These are phyloP conservation scores for Dolichoris vasculosae DNA, from an alignment of 1,140 invertebrate genomes.

Conservation along the genomic window DNA sequence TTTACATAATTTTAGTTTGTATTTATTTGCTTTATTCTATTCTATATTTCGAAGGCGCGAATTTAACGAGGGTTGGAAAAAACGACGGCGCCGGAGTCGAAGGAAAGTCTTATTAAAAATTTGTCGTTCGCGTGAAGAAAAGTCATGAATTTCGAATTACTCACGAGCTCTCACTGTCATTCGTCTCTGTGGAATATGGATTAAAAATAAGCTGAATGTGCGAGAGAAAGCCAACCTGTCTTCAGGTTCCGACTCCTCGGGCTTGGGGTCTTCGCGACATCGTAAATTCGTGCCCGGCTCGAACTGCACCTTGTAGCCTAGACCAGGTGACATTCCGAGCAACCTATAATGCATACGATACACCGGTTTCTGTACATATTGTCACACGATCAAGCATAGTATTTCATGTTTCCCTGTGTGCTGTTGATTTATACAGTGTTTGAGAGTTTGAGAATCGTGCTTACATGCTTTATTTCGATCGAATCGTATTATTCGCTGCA, in stretches of 20 bases:
- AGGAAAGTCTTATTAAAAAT: too few relatives aligned
- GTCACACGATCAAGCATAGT: background rate
- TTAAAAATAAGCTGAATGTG: slow-evolving; percentile 11
- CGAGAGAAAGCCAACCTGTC: slow-evolving; percentile 66
- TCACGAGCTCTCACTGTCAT: slow-evolving; percentile 1
- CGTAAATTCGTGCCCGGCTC: slow-evolving; percentile 72
- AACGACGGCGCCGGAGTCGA: too few relatives aligned
- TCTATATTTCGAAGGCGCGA: background rate
- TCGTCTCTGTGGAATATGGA: slow-evolving; percentile 1
- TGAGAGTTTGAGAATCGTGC: background rate
- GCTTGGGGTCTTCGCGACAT: slow-evolving; percentile 70
- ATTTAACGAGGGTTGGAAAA: slow-evolving; percentile 16
- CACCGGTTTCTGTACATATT: slow-evolving; percentile 7
- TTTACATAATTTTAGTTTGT: slow-evolving; percentile 38
- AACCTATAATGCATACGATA: slow-evolving; percentile 61
- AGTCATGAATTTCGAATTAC: slow-evolving; percentile 1
- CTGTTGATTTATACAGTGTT: background rate
- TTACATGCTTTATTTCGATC: background rate
- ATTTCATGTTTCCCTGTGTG: background rate
- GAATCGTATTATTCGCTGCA: background rate
- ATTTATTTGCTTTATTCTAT: too few relatives aligned
- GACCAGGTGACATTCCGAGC: slow-evolving; percentile 69
- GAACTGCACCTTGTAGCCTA: slow-evolving; percentile 73
- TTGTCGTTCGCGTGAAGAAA: background rate
- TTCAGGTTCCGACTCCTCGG: slow-evolving; percentile 60